A percentile compares a stretch with the other conserved stretches of the same genome.
phyloP scores from a whole-genome alignment of 2,888 invertebrate species.

The Dicycla oo region DNA sequence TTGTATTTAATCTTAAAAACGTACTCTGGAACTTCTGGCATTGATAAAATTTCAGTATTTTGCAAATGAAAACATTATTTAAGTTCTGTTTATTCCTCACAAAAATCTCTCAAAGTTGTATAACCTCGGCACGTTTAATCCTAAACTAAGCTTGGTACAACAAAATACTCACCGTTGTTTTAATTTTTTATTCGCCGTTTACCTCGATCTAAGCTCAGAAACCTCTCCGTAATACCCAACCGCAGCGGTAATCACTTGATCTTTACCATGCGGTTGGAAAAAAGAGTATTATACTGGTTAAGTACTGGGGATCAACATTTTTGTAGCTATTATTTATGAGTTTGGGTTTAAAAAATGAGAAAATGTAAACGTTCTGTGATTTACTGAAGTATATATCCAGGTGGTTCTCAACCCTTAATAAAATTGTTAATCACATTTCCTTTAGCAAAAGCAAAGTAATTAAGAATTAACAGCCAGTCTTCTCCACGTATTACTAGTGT shows the following conservation, averaged over 20 bases:
- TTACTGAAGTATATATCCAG: neutral
- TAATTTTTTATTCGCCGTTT: constrained; percentile 52
- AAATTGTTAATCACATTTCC: neutral
- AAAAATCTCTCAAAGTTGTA: constrained; percentile 12
- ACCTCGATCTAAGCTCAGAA: constrained; percentile 33
- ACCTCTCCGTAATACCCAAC: constrained; percentile 36
- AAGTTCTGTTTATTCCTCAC: neutral
- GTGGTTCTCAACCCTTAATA: neutral
- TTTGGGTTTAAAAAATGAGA: neutral
- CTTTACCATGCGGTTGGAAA: constrained; percentile 48
- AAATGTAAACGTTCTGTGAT: constrained; percentile 3
- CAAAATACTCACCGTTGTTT: constrained; percentile 38
- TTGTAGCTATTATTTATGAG: constrained; percentile 45
- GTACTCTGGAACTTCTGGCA: neutral
- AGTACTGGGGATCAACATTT: constrained; percentile 47
- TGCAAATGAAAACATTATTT: neutral
- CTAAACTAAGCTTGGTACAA: constrained; percentile 17
- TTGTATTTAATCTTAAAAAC: constrained; percentile 6
- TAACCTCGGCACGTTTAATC: constrained; percentile 39
- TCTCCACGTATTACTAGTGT: no score
- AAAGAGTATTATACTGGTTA: constrained; percentile 46
- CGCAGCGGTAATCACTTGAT: constrained; percentile 61
- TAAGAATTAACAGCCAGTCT: neutral
- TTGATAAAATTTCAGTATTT: neutral
- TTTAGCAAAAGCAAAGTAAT: neutral